Conservation (phyloP, 2,797 vertebrate genomes). For the Alectoris magna region DNA sequence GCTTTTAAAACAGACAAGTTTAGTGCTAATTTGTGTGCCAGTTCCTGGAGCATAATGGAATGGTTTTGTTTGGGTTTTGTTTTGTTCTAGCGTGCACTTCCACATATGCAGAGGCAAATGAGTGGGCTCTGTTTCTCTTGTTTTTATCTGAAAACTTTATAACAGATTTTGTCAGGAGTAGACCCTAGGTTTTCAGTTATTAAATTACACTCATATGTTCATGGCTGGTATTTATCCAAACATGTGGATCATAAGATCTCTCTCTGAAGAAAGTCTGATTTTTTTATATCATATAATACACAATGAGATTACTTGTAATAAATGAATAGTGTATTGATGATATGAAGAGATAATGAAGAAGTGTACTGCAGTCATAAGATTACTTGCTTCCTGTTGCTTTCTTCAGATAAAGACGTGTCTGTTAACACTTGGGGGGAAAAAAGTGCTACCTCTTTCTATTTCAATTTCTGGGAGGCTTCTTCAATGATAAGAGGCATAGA, state of each 20-base stretch:
- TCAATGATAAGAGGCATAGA: background rate
- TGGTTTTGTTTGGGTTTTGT: background rate
- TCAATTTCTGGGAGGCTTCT: background rate
- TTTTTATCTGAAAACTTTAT: background rate
- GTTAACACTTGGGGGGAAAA: background rate
- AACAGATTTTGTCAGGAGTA: background rate
- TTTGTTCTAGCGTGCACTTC: background rate
- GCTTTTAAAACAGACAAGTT: background rate
- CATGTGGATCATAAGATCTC: background rate
- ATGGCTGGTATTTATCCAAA: background rate
- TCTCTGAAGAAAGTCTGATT: background rate
- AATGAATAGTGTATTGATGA: background rate
- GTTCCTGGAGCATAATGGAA: background rate
- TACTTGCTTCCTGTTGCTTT: background rate
- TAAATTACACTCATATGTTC: background rate
- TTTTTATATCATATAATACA: background rate
- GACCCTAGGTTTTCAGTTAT: background rate
- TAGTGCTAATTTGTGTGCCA: background rate
- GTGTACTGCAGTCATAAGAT: background rate
- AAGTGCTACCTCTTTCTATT: background rate
- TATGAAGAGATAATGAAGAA: constrained; percentile 7
- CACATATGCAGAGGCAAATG: background rate
- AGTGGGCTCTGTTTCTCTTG: background rate
- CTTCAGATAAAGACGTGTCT: background rate
- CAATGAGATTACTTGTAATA: background rate